phyloP scores from a whole-genome alignment of 2,797 vertebrate genomes.

The Tragelaphus eurycerus region DNA sequence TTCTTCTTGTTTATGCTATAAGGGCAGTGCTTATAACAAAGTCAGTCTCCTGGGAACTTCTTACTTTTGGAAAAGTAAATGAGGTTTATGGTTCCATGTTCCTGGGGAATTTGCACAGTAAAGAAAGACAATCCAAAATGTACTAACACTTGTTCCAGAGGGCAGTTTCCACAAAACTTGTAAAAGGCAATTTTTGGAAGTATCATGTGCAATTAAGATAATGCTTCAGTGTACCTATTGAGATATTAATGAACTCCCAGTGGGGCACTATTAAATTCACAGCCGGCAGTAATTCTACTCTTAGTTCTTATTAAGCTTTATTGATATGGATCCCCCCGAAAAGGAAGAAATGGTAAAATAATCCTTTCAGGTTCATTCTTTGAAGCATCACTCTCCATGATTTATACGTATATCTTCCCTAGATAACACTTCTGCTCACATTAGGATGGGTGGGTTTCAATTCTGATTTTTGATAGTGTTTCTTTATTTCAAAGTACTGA shows the following conservation, averaged over 20 bases:
- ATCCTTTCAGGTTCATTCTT: slow-evolving; percentile 46
- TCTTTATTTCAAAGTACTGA: slow-evolving; percentile 14
- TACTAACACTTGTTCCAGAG: slow-evolving; percentile 27
- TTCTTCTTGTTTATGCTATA: neutral
- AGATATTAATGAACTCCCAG: slow-evolving; percentile 83
- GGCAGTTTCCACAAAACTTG: slow-evolving; percentile 54
- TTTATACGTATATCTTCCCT: neutral
- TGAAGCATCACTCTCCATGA: neutral
- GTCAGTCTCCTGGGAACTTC: neutral
- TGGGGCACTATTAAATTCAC: slow-evolving; percentile 78
- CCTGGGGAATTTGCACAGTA: neutral
- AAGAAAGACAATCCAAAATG: neutral
- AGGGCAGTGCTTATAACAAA: neutral
- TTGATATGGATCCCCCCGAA: slow-evolving; percentile 70
- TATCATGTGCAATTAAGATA: slow-evolving; percentile 79
- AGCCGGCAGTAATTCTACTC: slow-evolving; percentile 76
- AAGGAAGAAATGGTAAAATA: slow-evolving; percentile 2
- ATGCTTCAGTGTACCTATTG: slow-evolving; percentile 76
- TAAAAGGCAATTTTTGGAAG: slow-evolving; percentile 78
- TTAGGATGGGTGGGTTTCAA: neutral
- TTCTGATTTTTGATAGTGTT: slow-evolving; percentile 15
- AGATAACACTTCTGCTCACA: neutral
- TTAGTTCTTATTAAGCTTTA: slow-evolving; percentile 78
- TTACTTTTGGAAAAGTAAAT: neutral
- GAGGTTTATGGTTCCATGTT: neutral